These are phyloP conservation scores for Marasmarcha lunaedactyla DNA, from an alignment of 2,888 invertebrate species.

Conservation along the genomic window DNA sequence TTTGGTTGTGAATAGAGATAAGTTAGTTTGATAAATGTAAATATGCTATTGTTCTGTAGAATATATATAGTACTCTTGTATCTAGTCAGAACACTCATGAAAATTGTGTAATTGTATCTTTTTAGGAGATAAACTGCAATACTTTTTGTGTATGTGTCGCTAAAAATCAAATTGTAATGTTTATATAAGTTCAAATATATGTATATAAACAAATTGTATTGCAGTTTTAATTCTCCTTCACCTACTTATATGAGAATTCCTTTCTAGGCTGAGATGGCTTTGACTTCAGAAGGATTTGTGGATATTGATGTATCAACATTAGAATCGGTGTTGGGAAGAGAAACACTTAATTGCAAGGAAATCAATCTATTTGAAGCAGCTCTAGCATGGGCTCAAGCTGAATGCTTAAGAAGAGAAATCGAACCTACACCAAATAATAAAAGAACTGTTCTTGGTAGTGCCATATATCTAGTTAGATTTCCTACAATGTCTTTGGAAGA, in stretches of 20 bases:
- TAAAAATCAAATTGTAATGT: slow-evolving; percentile 6
- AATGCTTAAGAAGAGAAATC: slow-evolving; percentile 86
- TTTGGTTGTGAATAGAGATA: slow-evolving; percentile 49
- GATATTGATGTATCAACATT: slow-evolving; percentile 95
- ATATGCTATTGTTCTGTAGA: background rate
- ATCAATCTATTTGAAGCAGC: slow-evolving; percentile 92
- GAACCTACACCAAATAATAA: slow-evolving; percentile 86
- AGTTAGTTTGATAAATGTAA: background rate
- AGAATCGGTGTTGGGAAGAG: slow-evolving; percentile 90
- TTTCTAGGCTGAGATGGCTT: slow-evolving; percentile 92
- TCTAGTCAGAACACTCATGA: background rate
- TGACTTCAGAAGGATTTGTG: slow-evolving; percentile 94
- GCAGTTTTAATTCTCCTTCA: slow-evolving; percentile 59
- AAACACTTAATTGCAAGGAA: slow-evolving; percentile 96
- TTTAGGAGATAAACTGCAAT: slow-evolving; percentile 50
- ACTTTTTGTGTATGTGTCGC: slow-evolving; percentile 37
- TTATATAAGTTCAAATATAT: slow-evolving; percentile 5
- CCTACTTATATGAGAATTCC: slow-evolving; percentile 23
- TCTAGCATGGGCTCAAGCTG: slow-evolving; percentile 92
- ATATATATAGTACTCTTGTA: no score
- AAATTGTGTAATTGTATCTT: background rate
- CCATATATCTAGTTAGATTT: slow-evolving; percentile 89
- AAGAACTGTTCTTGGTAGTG: slow-evolving; percentile 78
- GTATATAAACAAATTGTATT: slow-evolving; percentile 60
- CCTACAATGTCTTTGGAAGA: slow-evolving; percentile 92